phyloP scores from a whole-genome alignment of 2,888 invertebrate species.

The Gryllus longicercus region DNA sequence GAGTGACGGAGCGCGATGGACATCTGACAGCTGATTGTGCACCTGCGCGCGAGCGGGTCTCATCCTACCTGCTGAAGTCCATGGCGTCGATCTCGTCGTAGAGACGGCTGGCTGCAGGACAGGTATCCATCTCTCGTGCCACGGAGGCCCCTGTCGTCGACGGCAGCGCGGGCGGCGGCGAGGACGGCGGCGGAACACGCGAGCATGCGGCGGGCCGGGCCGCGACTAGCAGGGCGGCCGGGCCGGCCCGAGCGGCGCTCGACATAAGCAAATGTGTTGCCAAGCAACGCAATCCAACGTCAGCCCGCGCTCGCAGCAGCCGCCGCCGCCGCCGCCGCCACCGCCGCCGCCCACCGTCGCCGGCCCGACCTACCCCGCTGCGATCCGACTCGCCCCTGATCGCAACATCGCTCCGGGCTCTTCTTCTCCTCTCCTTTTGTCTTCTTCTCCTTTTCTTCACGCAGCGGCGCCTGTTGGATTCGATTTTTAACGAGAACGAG shows the following conservation, averaged over 20 bases:
- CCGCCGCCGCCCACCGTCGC: neutral
- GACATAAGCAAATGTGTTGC: slow-evolving; percentile 31
- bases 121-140: slow-evolving; percentile 28
- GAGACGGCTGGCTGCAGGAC: slow-evolving; percentile 28
- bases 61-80: slow-evolving; percentile 34
- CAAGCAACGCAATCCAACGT: slow-evolving; percentile 27
- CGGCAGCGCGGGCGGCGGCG: slow-evolving; percentile 20
- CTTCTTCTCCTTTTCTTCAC: too few species aligned
- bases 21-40: neutral
- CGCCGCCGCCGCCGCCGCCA: slow-evolving; percentile 11
- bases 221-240: slow-evolving; percentile 3
- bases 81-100: slow-evolving; percentile 36
- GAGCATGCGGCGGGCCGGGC: neutral
- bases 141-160: neutral
- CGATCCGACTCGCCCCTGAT: neutral
- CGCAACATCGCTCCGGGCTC: neutral
- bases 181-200: neutral
- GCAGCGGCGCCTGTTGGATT: too few species aligned
- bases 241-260: neutral
- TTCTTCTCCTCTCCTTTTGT: neutral
- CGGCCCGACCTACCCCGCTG: neutral
- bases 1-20: too few species aligned
- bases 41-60: neutral
- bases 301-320: slow-evolving; percentile 21
- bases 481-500: too few species aligned